Evolutionary conservation across 2,797 vertebrate species (phyloP).

Genomic region (Dermochelys coriacea): DNA sequence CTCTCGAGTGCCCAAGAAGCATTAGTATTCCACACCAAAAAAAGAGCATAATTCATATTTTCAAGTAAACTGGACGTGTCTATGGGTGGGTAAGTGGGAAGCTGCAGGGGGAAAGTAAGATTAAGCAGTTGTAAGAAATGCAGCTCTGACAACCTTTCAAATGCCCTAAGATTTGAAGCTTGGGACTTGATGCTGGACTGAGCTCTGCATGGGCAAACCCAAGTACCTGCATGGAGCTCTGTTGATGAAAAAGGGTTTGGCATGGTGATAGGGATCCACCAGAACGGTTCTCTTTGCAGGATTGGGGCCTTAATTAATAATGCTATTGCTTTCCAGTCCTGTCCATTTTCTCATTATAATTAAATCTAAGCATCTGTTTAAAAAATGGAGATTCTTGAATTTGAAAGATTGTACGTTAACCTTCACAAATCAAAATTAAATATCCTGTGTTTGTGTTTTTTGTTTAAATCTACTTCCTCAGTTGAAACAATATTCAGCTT

Average conservation of each 20-base stretch:
- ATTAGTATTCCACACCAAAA: neutral
- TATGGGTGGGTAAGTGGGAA: neutral
- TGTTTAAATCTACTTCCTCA: slow-evolving; percentile 32
- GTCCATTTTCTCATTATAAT: neutral
- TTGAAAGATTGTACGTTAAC: slow-evolving; percentile 30
- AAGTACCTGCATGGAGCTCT: neutral
- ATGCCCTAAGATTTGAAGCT: neutral
- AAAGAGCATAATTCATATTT: neutral
- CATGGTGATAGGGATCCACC: fast-evolving
- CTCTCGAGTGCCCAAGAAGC: neutral
- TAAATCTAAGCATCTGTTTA: slow-evolving; percentile 27
- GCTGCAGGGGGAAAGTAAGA: neutral
- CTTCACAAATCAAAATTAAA: slow-evolving; percentile 33
- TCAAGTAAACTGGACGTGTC: neutral
- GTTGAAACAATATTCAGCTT: neutral
- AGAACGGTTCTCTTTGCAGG: neutral
- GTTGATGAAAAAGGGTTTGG: neutral
- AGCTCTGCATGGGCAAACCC: neutral
- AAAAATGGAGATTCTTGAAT: slow-evolving; percentile 32
- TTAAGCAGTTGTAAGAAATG: neutral
- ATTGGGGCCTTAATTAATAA: neutral
- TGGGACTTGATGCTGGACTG: fast-evolving
- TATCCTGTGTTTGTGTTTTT: slow-evolving; percentile 46
- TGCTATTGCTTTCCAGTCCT: neutral
- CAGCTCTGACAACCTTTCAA: neutral